Evolutionary conservation across 1,140 invertebrate species (phyloP).

Genomic region (Listronotus oregonensis): DNA sequence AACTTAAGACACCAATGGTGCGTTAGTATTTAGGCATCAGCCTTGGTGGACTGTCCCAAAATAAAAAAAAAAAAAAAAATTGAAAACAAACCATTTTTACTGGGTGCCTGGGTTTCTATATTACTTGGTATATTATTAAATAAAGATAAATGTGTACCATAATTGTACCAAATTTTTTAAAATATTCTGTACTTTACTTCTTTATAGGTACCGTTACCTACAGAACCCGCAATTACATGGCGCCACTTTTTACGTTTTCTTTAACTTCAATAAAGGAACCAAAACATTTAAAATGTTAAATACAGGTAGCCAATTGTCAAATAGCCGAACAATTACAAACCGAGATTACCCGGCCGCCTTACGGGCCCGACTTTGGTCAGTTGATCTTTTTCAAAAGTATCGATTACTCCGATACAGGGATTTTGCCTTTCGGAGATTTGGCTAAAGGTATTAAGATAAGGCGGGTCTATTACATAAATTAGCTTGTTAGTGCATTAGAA

Average conservation of each 20-base stretch:
- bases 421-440: conserved; percentile 6
- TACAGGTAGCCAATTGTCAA: conserved; percentile 14
- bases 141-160: too few relatives aligned
- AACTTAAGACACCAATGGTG: too few relatives aligned
- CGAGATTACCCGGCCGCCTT: conserved; percentile 1
- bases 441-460: conserved; percentile 4
- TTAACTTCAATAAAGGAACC: conserved; percentile 9
- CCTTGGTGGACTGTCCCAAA: too few relatives aligned
- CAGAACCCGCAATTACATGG: background rate
- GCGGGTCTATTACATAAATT: conserved; percentile 4
- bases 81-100: too few relatives aligned
- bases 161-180: too few relatives aligned
- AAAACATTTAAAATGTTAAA: background rate
- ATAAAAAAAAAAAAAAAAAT: too few relatives aligned
- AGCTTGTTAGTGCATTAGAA: conserved; percentile 5
- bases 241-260: conserved; percentile 8
- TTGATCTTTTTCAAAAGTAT: conserved; percentile 25
- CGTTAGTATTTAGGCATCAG: too few relatives aligned
- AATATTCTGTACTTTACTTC: too few relatives aligned
- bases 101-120: too few relatives aligned
- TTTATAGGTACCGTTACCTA: background rate
- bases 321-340: background rate
- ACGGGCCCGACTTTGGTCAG: conserved; percentile 10
- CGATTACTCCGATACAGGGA: conserved; percentile 1
- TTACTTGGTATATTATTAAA: too few relatives aligned